Evolutionary conservation across 2,797 vertebrate genomes (phyloP).

Genomic region (Danio jaintianensis): DNA sequence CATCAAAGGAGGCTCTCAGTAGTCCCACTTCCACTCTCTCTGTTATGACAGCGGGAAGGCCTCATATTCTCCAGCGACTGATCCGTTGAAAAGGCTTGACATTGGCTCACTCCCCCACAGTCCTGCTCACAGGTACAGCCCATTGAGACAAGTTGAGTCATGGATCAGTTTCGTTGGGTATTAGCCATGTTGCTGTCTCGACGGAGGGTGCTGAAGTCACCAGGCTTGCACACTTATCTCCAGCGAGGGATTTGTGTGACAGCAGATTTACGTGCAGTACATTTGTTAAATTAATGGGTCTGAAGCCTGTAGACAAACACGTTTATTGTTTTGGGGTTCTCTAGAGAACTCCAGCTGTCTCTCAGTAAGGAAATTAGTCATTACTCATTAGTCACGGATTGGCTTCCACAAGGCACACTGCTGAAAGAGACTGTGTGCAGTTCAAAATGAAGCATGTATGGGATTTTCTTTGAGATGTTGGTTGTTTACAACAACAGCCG

Average conservation of each 20-base stretch:
- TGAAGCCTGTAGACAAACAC: not conserved
- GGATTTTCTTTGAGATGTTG: constrained; percentile 21
- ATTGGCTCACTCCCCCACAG: constrained; percentile 15
- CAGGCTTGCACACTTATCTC: constrained; percentile 11
- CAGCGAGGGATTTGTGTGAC: not conserved
- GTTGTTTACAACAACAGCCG: not conserved
- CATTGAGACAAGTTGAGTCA: constrained; percentile 27
- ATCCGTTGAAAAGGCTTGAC: constrained; percentile 32
- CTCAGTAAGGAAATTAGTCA: constrained; percentile 33
- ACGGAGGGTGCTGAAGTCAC: not conserved
- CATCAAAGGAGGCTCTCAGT: constrained; percentile 12
- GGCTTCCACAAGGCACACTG: not conserved
- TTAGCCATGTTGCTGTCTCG: constrained; percentile 30
- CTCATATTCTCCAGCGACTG: not conserved
- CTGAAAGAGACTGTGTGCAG: constrained; percentile 33
- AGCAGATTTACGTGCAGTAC: constrained; percentile 4
- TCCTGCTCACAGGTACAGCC: constrained; percentile 21
- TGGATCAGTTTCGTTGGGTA: constrained; percentile 15
- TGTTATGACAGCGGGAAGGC: constrained; percentile 41
- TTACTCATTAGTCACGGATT: constrained; percentile 38
- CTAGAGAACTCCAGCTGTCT: constrained; percentile 11
- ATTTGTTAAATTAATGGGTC: constrained; percentile 6
- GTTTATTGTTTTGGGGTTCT: constrained; percentile 46
- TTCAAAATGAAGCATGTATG: constrained; percentile 13
- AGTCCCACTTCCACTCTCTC: not conserved